Percentiles rank a stretch among this genome's conserved stretches.
phyloP scores from a whole-genome alignment of 2,113 vertebrate genomes.

The Channa maculata region DNA sequence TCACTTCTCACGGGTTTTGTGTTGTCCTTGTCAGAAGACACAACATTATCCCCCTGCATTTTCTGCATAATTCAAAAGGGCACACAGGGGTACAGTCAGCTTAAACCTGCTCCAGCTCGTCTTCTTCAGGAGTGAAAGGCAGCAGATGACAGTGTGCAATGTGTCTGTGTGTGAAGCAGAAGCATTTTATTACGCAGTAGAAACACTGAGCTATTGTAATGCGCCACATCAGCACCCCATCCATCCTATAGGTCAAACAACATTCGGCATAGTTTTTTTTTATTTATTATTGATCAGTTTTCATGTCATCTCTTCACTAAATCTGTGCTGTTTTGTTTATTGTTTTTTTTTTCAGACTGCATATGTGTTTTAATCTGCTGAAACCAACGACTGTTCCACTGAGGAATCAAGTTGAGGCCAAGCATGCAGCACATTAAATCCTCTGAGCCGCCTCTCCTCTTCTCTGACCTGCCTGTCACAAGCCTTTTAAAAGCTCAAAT shows the following conservation, averaged over 20 bases:
- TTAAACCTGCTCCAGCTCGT: conserved; percentile 65
- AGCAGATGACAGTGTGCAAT: conserved; percentile 47
- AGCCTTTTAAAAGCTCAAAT: conserved; percentile 18
- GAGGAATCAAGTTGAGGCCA: conserved; percentile 19
- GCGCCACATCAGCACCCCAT: conserved; percentile 35
- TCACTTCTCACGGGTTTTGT: conserved; percentile 68
- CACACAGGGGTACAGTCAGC: conserved; percentile 1
- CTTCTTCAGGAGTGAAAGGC: conserved; percentile 39
- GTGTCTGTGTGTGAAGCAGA: conserved; percentile 48
- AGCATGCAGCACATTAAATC: conserved; percentile 15
- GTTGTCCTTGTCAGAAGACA: conserved; percentile 56
- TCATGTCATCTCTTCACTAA: background rate
- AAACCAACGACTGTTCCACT: background rate
- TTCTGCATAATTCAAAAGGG: conserved; percentile 39
- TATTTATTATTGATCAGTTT: background rate
- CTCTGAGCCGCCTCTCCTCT: background rate
- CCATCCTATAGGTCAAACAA: conserved; percentile 7
- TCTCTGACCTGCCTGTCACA: conserved; percentile 14
- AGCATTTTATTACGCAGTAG: conserved; percentile 49
- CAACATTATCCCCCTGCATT: conserved; percentile 53
- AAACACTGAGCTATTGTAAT: conserved; percentile 32
- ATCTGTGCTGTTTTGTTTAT: background rate
- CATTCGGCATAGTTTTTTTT: background rate
- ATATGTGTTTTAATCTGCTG: background rate
- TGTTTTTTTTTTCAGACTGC: background rate